A percentile compares a stretch with the other conserved stretches of the same genome.
Evolutionary conservation across 2,888 invertebrate species (phyloP).

Genomic region (Aromia moschata): DNA sequence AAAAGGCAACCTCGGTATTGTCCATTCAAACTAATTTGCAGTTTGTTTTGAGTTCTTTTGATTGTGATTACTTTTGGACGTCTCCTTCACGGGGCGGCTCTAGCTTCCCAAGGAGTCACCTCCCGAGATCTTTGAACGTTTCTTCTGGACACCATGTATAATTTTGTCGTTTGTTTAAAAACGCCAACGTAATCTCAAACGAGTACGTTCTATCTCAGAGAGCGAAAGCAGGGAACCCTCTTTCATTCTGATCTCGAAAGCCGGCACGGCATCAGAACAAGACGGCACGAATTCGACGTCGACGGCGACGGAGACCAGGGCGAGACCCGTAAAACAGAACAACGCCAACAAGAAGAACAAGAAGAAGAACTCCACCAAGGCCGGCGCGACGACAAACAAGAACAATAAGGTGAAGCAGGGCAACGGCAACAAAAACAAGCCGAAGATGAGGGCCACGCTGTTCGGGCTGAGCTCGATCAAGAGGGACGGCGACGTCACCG

Average conservation of each 20-base stretch:
- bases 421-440: constrained; percentile 64
- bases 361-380: constrained; percentile 23
- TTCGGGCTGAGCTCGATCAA: constrained; percentile 82
- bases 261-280: constrained; percentile 40
- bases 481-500: constrained; percentile 82
- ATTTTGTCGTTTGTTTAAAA: too few relatives aligned
- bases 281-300: constrained; percentile 40
- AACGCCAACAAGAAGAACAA: constrained; percentile 35
- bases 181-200: too few relatives aligned
- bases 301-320: constrained; percentile 33
- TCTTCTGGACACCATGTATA: too few relatives aligned
- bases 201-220: constrained; percentile 48
- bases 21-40: too few relatives aligned
- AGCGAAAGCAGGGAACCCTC: constrained; percentile 56
- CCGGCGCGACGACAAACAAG: constrained; percentile 44
- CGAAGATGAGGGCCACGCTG: constrained; percentile 79
- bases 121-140: too few relatives aligned
- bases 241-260: constrained; percentile 59
- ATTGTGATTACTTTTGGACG: too few relatives aligned
- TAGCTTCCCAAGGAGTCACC: too few relatives aligned
- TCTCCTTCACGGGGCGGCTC: too few relatives aligned
- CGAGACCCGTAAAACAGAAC: constrained; percentile 9
- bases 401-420: constrained; percentile 55
- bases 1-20: too few relatives aligned
- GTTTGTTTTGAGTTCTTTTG: too few relatives aligned